Base-by-base conservation (phyloP, 2,113 vertebrate species). In the Mesembrinibis cayennensis region DNA sequence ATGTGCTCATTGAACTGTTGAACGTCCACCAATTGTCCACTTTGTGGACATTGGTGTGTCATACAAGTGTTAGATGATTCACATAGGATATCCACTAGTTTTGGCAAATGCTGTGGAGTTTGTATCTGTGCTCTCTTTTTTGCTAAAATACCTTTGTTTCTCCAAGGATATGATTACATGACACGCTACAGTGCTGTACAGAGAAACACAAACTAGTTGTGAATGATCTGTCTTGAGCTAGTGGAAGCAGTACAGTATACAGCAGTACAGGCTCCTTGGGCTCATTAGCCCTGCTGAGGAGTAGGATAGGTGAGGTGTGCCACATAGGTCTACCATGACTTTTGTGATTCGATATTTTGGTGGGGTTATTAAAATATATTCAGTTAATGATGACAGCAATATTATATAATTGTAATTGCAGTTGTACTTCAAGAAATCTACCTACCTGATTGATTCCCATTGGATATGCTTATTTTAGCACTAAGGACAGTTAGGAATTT, bases 51-150 rank as follows among this genome's bases (percentile, higher is more conserved):
- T 0, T 8, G 9, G 9, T n/a, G 34, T 12, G 16, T 74, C 36
- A 2, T 10, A 29, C 7, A 36, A 34, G 50, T 11, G n/a, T 62
- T 2, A 2, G 1, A 0, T 34, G 22, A 36, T 59, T 63, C 52
- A 26, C 7, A 3, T 8, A 22, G n/a, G 50, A 8, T 18, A 22
- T 29, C 13, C 29, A 6, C 27, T 59, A 15, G 11, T 13, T 4
- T 8, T 29, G 42, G 50, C 3, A 2, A 45, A 49, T 32, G 36
- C 53, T 59, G 7, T 40, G 40, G 16, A 38, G 52, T 36, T 21
- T 74, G 34, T 40, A 20, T 23, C 29, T 76, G 13, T 62, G 49
- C 21, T 49, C 4, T 63, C 9, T 79, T 45, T n/a, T 67, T 42
- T 19, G 26, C 40, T 45, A 4, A 40, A 66, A 21, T 82, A 12